Evolutionary conservation across 92 coral and sea anemone species (phyloP).

Genomic region (Epizoanthus ramosus): DNA sequence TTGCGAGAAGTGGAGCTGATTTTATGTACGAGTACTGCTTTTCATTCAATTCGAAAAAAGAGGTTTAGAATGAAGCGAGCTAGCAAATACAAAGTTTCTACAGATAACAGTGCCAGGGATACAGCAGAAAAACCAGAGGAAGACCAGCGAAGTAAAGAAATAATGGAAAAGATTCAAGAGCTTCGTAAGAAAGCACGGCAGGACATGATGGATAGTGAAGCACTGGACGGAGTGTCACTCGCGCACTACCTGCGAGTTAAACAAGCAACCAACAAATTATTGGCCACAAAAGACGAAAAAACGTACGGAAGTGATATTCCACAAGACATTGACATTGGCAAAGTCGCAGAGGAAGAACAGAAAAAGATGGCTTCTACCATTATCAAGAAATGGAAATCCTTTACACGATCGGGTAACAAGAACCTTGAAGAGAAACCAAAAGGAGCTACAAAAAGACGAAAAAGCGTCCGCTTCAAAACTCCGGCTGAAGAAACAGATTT

Average conservation of each 20-base stretch:
- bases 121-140: neutral
- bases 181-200: conserved; percentile 66
- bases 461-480: conserved; percentile 57
- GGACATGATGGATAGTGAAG: conserved; percentile 62
- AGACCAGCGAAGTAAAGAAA: conserved; percentile 37
- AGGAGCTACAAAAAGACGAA: conserved; percentile 49
- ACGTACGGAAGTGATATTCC: neutral
- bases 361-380: conserved; percentile 54
- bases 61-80: neutral
- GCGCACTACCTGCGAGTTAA: conserved; percentile 54
- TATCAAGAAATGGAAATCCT: conserved; percentile 58
- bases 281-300: conserved; percentile 24
- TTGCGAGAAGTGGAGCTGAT: neutral
- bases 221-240: conserved; percentile 50
- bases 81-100: conserved; percentile 14
- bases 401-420: conserved; percentile 26
- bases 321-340: conserved; percentile 29
- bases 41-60: neutral
- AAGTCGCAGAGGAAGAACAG: conserved; percentile 58
- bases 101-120: neutral
- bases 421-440: conserved; percentile 42
- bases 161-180: conserved; percentile 43
- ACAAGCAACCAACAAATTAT: conserved; percentile 46
- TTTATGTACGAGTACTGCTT: neutral
- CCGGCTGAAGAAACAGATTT: conserved; percentile 43